Conservation (phyloP, 2,113 vertebrate species). For the Rafetus swinhoei region DNA sequence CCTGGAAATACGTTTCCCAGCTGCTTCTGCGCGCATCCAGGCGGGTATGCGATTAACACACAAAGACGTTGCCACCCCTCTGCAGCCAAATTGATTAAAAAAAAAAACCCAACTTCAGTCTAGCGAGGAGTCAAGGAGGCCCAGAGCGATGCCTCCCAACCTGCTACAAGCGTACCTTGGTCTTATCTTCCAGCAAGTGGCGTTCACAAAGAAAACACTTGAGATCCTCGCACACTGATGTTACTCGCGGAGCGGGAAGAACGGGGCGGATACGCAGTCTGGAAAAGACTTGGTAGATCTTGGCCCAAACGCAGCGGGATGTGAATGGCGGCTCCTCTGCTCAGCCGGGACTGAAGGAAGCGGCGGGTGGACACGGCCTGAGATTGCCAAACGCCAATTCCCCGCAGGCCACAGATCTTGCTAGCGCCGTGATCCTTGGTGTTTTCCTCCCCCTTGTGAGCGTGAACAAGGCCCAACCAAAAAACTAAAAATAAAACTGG, state of each 20-base stretch:
- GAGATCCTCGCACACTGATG: constrained; percentile 67
- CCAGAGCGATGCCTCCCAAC: constrained; percentile 25
- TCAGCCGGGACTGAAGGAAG: background rate
- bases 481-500: background rate
- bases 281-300: constrained; percentile 13
- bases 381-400: background rate
- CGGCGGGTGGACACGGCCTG: background rate
- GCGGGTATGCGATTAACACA: background rate
- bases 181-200: constrained; percentile 57
- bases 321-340: rapidly evolving
- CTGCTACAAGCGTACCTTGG: constrained; percentile 33
- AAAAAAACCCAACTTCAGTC: background rate
- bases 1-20: constrained; percentile 38
- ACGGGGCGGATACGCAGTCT: background rate
- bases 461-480: background rate
- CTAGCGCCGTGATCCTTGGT: constrained; percentile 10
- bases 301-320: background rate
- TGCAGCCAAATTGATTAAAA: background rate
- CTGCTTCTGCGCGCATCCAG: constrained; percentile 43
- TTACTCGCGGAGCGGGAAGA: constrained; percentile 48
- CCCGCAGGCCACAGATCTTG: background rate
- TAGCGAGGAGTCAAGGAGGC: background rate
- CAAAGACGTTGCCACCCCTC: background rate
- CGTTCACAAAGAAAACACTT: constrained; percentile 67
- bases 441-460: background rate